phyloP scores from a whole-genome alignment of 2,797 vertebrate genomes.

The Psittacula echo region DNA sequence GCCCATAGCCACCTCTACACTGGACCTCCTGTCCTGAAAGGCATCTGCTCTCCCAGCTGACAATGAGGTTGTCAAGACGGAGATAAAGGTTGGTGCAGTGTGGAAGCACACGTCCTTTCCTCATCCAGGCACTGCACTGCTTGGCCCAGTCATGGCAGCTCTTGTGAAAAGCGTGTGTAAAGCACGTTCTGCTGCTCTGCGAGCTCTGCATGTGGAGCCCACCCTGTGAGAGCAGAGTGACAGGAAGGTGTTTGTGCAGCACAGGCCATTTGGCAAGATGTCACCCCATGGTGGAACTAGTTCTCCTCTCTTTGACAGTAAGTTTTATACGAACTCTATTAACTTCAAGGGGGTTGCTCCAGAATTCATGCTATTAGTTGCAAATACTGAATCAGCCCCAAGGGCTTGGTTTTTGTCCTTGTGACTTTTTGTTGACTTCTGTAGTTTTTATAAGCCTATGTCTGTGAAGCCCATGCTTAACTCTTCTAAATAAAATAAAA shows the following conservation, averaged over 20 bases:
- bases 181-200: fast-evolving
- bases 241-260: neutral
- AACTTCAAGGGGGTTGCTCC: neutral
- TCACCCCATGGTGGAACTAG: neutral
- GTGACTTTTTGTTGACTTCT: neutral
- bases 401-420: neutral
- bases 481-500: neutral
- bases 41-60: neutral
- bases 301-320: neutral
- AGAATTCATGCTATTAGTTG: neutral
- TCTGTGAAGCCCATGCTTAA: neutral
- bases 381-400: neutral
- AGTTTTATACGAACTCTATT: neutral
- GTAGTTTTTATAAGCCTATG: neutral
- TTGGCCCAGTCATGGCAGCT: neutral
- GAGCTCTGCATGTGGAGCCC: fast-evolving
- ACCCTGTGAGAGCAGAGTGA: too few relatives aligned
- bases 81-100: neutral
- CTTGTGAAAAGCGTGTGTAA: neutral
- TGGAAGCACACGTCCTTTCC: neutral
- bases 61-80: neutral
- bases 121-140: fast-evolving
- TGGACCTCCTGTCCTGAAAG: neutral
- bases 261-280: neutral
- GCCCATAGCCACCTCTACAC: fast-evolving